Base-by-base conservation (phyloP, 2,113 vertebrate genomes). In the Conger conger region DNA sequence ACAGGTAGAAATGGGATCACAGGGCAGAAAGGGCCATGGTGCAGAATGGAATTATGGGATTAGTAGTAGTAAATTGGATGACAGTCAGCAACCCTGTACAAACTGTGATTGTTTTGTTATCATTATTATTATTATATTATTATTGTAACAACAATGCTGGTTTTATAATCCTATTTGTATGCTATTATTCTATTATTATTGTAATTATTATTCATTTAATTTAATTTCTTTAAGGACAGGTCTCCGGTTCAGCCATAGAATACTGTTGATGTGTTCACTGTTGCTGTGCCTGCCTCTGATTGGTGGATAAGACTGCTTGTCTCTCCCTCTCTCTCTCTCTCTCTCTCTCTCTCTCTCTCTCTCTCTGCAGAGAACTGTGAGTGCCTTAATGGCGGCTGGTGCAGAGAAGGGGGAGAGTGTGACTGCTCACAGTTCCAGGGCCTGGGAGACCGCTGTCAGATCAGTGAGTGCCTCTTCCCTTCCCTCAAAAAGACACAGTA, bases 381-480 rank as follows among this genome's bases (percentile, higher is more conserved):
- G 87, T 99, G 98, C 91, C 98, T 99, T 92, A 99, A 99, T 89
- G 98, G 98, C 80, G 98, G 97, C 89, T 95, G 95, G 94, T 99
- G 98, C 95, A 97, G 96, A 88, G 96, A 97, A 83, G 91, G 93
- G 27, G 97, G 96, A 89, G 93, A 92, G 88, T 99, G 98, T 94
- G 98, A 99, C 92, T 99, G 98, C 91, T 94, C 96, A 91, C 97
- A 97, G 93, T 98, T 99, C 94, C 98, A 99, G 94, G 98, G 97
- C 87, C 93, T 96, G 91, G 98, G 98, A 90, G 95, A 96, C 88
- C 97, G 97, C 88, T 99, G 98, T 93, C 98, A 99, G 94, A 98
- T 97, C 94, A 97, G 98, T 99, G 94, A 96, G 97, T 96, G 68
- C 35, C 27, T 30, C 42, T 38, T 57, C 37, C 57, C 1, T 77